phyloP scores from a whole-genome alignment of 1,140 invertebrate genomes.

The Drosophila pandora region DNA sequence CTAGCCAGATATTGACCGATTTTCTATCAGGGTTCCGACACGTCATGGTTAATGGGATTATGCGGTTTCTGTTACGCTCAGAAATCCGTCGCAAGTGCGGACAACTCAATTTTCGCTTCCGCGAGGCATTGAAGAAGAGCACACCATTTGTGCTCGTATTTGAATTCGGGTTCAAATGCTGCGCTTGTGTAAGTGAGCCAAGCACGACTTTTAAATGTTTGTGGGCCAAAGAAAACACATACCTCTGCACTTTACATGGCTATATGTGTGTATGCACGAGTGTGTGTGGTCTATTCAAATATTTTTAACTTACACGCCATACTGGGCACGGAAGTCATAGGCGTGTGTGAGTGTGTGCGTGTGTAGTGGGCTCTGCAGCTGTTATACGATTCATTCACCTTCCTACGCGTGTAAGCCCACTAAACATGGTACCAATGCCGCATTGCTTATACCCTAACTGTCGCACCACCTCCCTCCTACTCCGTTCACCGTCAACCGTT shows the following conservation, averaged over 20 bases:
- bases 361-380: conserved; percentile 17
- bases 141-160: conserved; percentile 19
- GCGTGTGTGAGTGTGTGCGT: conserved; percentile 7
- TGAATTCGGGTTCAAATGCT: neutral
- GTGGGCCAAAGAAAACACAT: conserved; percentile 12
- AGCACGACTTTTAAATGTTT: conserved; percentile 29
- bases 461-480: conserved; percentile 9
- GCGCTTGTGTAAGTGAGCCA: conserved; percentile 9
- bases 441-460: conserved; percentile 45
- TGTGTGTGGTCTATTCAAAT: conserved; percentile 8
- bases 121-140: conserved; percentile 12
- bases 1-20: neutral
- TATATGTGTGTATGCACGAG: conserved; percentile 1
- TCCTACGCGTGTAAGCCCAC: conserved; percentile 63
- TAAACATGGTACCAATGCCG: conserved; percentile 40
- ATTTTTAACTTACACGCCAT: conserved; percentile 24
- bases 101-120: conserved; percentile 34
- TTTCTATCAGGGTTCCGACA: neutral
- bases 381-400: conserved; percentile 66
- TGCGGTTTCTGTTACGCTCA: conserved; percentile 7
- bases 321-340: neutral
- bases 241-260: conserved; percentile 2
- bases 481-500: conserved; percentile 4
- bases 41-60: neutral
- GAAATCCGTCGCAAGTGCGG: conserved; percentile 5